These are phyloP conservation scores for Lateolabrax maculatus DNA, from an alignment of 2,797 vertebrate species.

Conservation along the genomic window DNA sequence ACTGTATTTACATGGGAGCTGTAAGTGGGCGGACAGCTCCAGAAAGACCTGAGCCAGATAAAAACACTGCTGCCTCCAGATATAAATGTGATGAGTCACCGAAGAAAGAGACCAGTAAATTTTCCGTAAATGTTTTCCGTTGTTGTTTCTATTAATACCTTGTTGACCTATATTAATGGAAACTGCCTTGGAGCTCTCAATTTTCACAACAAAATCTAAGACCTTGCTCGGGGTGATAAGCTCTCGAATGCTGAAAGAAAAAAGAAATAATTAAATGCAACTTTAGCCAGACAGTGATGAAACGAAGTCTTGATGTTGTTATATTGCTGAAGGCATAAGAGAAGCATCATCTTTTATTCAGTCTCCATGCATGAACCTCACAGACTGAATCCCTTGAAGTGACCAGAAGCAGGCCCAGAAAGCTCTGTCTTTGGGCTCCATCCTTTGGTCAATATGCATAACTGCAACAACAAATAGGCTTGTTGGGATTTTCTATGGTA, in stretches of 20 bases:
- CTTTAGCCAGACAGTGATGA: slow-evolving; percentile 50
- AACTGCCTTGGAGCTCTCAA: slow-evolving; percentile 38
- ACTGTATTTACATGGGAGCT: slow-evolving; percentile 73
- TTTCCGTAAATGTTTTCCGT: slow-evolving; percentile 22
- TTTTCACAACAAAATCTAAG: slow-evolving; percentile 46
- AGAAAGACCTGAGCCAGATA: slow-evolving; percentile 44
- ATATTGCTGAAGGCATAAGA: slow-evolving; percentile 63
- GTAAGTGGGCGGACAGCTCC: slow-evolving; percentile 49
- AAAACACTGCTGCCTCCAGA: slow-evolving; percentile 57
- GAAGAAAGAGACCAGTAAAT: slow-evolving; percentile 31
- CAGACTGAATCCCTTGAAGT: slow-evolving; percentile 56
- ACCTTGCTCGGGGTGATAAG: slow-evolving; percentile 49
- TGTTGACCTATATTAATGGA: slow-evolving; percentile 53
- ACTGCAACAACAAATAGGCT: slow-evolving; percentile 72
- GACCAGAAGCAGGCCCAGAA: slow-evolving; percentile 43
- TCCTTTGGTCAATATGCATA: slow-evolving; percentile 74
- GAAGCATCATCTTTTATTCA: slow-evolving; percentile 77
- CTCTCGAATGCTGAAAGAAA: slow-evolving; percentile 44
- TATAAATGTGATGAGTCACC: slow-evolving; percentile 56
- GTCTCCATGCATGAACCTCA: slow-evolving; percentile 44
- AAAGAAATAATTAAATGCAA: slow-evolving; percentile 40
- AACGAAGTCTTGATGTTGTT: slow-evolving; percentile 66
- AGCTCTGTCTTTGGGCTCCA: slow-evolving; percentile 82
- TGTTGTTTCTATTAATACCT: slow-evolving; percentile 59
- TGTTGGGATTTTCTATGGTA: not conserved